Evolutionary conservation across 2,797 vertebrate species (phyloP), one percentile per base, ranked within the genome.

Genomic region (Taenioides sp.): DNA sequence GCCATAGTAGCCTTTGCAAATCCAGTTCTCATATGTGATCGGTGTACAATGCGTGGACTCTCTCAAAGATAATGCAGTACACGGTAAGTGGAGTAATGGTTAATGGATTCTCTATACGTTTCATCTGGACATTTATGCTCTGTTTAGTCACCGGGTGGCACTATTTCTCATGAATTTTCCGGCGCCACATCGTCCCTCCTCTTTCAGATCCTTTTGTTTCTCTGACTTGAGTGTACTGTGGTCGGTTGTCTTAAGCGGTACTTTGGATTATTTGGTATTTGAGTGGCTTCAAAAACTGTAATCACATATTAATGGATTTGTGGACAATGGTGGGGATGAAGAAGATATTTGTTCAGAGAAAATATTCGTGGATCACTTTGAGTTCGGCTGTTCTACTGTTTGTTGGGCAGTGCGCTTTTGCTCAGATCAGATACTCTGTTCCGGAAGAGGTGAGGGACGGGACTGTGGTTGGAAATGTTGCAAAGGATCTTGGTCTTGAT

Each of bases 401-500:
- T 54, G 83, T 77, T 54, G 76, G 54, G 2, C 75, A 84, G 55
- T 52, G 3, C 0, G 67, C 84, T 75, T 65, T 69, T 16, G 87
- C 85, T 52, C 93, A 95, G 84, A n/a, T 94, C 14, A 85, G 86
- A 75, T 95, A 95, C 69, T 90, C 92, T 0, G 72, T 94, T 63
- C 82, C 79, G 0, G 94, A 95, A 67, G 93, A 95, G 62, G 80
- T 90, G 2, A 84, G 89, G 61, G 90, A 90, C 6, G 94, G 92
- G 68, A 90, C 81, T 0, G 54, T 89, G 69, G 91, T 95, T 74
- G 94, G 94, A 34, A 93, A 94, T 77, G 87, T 95, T 7, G 92
- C 93, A 0, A 94, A 93, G 81, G 94, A 95, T 81, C 82, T 95
- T 68, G 93, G 93, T 9, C 82, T 95, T 60, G 92, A 94, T 63